phyloP scores from a whole-genome alignment of 2,888 invertebrate species.

The Platynereis dumerilii region DNA sequence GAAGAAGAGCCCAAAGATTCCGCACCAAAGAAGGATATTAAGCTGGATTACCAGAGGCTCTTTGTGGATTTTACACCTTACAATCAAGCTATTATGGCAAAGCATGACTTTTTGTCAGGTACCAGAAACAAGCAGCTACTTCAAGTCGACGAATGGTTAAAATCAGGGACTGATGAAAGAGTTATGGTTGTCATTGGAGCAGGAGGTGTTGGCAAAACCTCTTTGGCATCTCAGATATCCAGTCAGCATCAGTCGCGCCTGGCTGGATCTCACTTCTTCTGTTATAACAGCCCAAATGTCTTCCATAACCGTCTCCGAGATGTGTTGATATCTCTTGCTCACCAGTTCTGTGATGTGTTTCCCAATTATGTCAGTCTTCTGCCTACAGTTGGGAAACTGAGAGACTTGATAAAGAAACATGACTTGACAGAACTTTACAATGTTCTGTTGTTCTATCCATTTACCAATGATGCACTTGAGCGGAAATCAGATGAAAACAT shows the following conservation, averaged over 20 bases:
- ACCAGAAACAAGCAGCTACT: conserved; percentile 28
- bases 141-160: conserved; percentile 27
- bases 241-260: conserved; percentile 13
- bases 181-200: conserved; percentile 30
- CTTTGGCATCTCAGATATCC: conserved; percentile 31
- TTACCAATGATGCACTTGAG: conserved; percentile 14
- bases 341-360: conserved; percentile 26
- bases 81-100: conserved; percentile 11
- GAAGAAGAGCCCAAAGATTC: not conserved
- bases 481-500: conserved; percentile 22
- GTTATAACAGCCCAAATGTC: conserved; percentile 23
- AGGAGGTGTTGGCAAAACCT: conserved; percentile 38
- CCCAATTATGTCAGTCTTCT: conserved; percentile 27
- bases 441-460: conserved; percentile 27
- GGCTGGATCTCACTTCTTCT: conserved; percentile 35
- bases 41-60: conserved; percentile 8
- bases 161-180: conserved; percentile 7
- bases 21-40: not conserved
- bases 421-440: conserved; percentile 28
- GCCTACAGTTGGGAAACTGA: conserved; percentile 17
- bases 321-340: conserved; percentile 30
- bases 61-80: conserved; percentile 19
- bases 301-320: conserved; percentile 29
- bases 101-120: conserved; percentile 19
- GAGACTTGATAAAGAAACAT: conserved; percentile 16